Percentiles rank a stretch among this genome's conserved stretches.
Conservation (phyloP, 2,113 vertebrate species). For the Orthochromis malagaraziensis region DNA sequence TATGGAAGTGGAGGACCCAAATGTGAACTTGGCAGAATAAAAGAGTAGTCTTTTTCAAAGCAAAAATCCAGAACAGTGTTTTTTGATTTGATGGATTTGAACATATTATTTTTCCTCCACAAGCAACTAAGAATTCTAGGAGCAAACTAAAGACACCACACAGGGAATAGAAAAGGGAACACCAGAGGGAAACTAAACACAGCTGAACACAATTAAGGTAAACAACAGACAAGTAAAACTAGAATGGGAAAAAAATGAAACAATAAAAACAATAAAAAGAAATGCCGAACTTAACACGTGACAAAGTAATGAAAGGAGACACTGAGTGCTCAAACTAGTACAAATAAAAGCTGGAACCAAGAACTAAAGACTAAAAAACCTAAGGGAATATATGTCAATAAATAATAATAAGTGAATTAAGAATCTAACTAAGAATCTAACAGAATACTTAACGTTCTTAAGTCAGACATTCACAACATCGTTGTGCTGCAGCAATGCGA, state of each 20-base stretch:
- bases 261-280: neutral
- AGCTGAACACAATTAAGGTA: neutral
- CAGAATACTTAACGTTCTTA: neutral
- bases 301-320: neutral
- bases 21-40: neutral
- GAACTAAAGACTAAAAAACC: neutral
- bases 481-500: neutral
- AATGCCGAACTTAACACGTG: accelerated
- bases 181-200: neutral
- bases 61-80: neutral
- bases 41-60: neutral
- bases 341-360: neutral
- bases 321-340: neutral
- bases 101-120: neutral
- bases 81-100: neutral
- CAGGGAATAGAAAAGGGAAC: neutral
- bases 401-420: neutral
- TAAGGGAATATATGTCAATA: neutral
- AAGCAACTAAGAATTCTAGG: neutral
- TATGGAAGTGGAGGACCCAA: neutral
- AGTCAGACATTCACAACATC: neutral
- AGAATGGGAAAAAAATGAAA: neutral
- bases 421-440: neutral
- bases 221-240: neutral
- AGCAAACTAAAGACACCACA: neutral